A percentile compares a stretch with the other conserved stretches of the same genome.
Evolutionary conservation across 2,113 vertebrate species (phyloP).

Genomic region (Boulengeromyrus knoepffleri): DNA sequence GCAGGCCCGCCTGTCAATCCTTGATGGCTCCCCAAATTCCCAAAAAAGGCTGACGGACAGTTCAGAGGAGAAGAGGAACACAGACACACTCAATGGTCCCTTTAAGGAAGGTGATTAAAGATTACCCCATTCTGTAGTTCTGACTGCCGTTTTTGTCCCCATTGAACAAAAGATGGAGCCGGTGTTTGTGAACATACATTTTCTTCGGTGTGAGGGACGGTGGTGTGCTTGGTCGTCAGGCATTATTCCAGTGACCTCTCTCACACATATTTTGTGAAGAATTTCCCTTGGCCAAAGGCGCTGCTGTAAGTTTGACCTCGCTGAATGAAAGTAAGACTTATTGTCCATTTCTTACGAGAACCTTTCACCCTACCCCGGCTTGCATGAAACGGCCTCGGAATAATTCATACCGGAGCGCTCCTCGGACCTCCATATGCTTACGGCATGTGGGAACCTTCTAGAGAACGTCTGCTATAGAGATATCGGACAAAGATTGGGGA

Average conservation of each 20-base stretch:
- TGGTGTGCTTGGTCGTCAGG: not conserved
- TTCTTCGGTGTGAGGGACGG: conserved; percentile 18
- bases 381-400: conserved; percentile 2
- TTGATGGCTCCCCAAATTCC: conserved; percentile 29
- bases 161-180: conserved; percentile 19
- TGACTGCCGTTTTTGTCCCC: conserved; percentile 15
- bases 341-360: conserved; percentile 2
- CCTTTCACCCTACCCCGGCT: not conserved
- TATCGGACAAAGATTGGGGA: not conserved
- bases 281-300: conserved; percentile 17
- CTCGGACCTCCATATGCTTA: conserved; percentile 16
- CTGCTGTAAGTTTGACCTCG: conserved; percentile 37
- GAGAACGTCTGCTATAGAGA: not conserved
- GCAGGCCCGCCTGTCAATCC: conserved; percentile 37
- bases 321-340: conserved; percentile 33
- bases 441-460: conserved; percentile 5
- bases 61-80: conserved; percentile 40
- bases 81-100: conserved; percentile 34
- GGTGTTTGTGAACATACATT: conserved; percentile 29
- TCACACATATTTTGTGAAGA: conserved; percentile 24
- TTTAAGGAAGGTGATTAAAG: conserved; percentile 46
- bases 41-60: conserved; percentile 45
- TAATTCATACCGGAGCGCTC: conserved; percentile 7
- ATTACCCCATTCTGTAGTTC: conserved; percentile 24
- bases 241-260: conserved; percentile 30